Evolutionary conservation across 2,888 invertebrate species (phyloP).

Genomic region (Sarcophaga carnaria): DNA sequence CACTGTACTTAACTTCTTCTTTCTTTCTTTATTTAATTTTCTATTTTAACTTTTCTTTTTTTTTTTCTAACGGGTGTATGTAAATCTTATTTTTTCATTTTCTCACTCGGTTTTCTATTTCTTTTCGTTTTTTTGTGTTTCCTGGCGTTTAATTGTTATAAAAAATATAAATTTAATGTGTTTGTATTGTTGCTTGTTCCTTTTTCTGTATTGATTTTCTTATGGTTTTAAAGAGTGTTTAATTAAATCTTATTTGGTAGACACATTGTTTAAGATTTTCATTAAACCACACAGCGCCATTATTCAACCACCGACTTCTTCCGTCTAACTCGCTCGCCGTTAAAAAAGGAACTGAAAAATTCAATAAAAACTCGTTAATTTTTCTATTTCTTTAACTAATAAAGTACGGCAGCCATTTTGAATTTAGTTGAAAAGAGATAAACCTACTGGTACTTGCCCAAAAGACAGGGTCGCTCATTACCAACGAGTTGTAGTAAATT

Average conservation of each 20-base stretch:
- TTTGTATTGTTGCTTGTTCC: constrained; percentile 1
- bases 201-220: constrained; percentile 46
- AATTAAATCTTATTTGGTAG: constrained; percentile 58
- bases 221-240: constrained; percentile 42
- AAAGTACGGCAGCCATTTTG: constrained; percentile 56
- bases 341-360: constrained; percentile 68
- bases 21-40: constrained; percentile 39
- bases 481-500: constrained; percentile 34
- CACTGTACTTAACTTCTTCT: constrained; percentile 57
- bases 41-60: neutral
- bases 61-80: constrained; percentile 6
- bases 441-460: accelerated
- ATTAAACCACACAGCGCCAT: constrained; percentile 66
- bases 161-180: constrained; percentile 1
- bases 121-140: constrained; percentile 14
- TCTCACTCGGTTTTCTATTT: neutral
- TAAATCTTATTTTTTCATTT: constrained; percentile 24
- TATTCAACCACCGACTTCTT: constrained; percentile 55
- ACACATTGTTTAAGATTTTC: constrained; percentile 52
- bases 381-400: constrained; percentile 45
- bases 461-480: constrained; percentile 14
- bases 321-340: constrained; percentile 65
- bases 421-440: constrained; percentile 41
- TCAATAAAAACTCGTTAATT: constrained; percentile 58
- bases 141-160: neutral